Base-by-base conservation (phyloP, 1,140 invertebrate species). In the Aphaenogaster floridana region DNA sequence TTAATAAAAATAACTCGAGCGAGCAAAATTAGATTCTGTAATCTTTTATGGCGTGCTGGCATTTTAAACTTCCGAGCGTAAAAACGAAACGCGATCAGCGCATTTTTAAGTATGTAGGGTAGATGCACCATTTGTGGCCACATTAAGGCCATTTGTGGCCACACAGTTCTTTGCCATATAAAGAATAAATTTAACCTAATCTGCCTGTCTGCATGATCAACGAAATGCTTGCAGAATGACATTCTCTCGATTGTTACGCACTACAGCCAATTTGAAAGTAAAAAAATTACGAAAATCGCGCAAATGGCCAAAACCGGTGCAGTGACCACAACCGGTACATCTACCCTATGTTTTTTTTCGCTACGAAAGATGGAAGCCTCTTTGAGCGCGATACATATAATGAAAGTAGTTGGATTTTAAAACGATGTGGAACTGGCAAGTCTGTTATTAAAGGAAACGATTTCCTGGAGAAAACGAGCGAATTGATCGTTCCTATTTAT, bases 1-100 rank as follows among this genome's bases (percentile, higher is more conserved):
- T 95, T 94, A 95, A 94, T 95, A 94, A 95, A 95, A 95, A 95
- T 94, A 94, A 92, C 92, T 91, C 68, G 80, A 63, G 64, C 83
- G 48, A 84, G 80, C 69, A 84, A 76, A 84, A 84, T 84, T 84
- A 84, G 80, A 57, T 84, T 84, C 69, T 61, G n/a, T 54, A 74
- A 61, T 84, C 80, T 84, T 84, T 84, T 84, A 61, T 76, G 54
- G 69, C 69, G 64, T 7, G 57, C 28, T 61, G 80, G 28, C 69
- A 74, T 74, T 74, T 39, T n/a, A 45, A 48, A 48, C 54, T 74
- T 84, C 34, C 69, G 54, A n/a, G 42, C 42, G 8, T n/a, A 42
- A 61, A 28, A 81, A 71, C 48, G 17, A 63, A 68, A 76, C 59
- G 61, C 54, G 28, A 76, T 11, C 0, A 7, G 13, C 21, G 66